Evolutionary conservation across 1,140 invertebrate genomes (phyloP).

Genomic region (Thrips palmi): DNA sequence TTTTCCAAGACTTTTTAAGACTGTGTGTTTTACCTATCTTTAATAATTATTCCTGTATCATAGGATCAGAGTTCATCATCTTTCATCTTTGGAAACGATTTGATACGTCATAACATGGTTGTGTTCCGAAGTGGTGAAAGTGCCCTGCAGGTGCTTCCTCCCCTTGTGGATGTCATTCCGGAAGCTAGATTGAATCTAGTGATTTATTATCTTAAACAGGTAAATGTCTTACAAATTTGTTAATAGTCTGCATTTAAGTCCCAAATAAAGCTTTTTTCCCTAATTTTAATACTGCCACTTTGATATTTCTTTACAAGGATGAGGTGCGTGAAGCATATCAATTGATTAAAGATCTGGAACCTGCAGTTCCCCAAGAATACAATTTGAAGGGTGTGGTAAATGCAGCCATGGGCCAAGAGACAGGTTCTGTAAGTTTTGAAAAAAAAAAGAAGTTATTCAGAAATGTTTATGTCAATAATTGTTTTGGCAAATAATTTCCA

Average conservation of each 20-base stretch:
- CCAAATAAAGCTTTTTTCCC: background rate
- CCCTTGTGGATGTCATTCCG: constrained; percentile 84
- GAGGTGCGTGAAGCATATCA: constrained; percentile 79
- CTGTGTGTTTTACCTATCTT: background rate
- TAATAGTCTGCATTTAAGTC: no score
- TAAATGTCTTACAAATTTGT: constrained; percentile 15
- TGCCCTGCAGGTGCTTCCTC: constrained; percentile 75
- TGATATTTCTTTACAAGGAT: constrained; percentile 27
- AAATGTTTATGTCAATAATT: no score
- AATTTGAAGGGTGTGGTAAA: constrained; percentile 94
- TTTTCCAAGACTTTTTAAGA: background rate
- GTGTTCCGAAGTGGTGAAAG: constrained; percentile 91
- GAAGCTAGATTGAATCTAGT: constrained; percentile 93
- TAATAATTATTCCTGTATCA: constrained; percentile 7
- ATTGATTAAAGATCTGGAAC: constrained; percentile 81
- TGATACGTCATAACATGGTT: constrained; percentile 89
- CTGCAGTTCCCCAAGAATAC: constrained; percentile 86
- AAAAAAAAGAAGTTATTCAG: no score
- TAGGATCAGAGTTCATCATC: constrained; percentile 54
- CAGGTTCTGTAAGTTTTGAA: constrained; percentile 49
- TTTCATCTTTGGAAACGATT: constrained; percentile 77
- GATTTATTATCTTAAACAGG: constrained; percentile 83
- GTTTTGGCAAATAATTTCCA: no score
- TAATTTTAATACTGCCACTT: constrained; percentile 3
- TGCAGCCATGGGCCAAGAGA: constrained; percentile 81